phyloP scores from a whole-genome alignment of 2,797 vertebrate species.

The Leuciscus waleckii region DNA sequence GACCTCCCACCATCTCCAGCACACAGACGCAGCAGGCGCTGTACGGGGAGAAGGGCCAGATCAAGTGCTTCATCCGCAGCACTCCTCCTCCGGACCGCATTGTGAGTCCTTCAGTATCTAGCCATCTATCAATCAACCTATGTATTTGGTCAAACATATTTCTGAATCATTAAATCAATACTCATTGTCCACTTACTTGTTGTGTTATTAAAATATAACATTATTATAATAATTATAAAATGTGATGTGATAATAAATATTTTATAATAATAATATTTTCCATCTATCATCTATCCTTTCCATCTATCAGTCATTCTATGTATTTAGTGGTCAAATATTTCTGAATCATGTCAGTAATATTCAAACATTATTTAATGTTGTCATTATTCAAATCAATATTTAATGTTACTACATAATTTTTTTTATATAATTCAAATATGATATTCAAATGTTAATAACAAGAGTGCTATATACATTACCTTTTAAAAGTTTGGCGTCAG shows the following conservation, averaged over 20 bases:
- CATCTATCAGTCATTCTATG: neutral
- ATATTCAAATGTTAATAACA: neutral
- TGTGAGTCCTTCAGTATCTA: constrained; percentile 75
- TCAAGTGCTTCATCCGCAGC: constrained; percentile 89
- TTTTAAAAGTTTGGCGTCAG: neutral
- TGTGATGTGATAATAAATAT: neutral
- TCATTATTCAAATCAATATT: neutral
- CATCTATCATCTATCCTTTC: neutral
- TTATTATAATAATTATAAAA: neutral
- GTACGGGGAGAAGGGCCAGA: constrained; percentile 96
- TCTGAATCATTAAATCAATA: neutral
- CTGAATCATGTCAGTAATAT: neutral
- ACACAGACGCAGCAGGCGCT: constrained; percentile 97
- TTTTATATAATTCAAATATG: neutral
- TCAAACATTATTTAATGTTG: neutral
- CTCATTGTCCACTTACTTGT: neutral
- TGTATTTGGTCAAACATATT: neutral
- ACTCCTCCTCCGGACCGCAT: constrained; percentile 88
- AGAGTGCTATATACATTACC: neutral
- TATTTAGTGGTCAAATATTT: neutral
- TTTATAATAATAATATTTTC: neutral
- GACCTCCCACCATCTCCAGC: constrained; percentile 98
- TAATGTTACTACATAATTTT: neutral
- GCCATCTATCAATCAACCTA: neutral
- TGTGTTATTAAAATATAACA: neutral